A percentile compares a stretch with the other conserved stretches of the same genome.
Evolutionary conservation across 1,140 invertebrate species (phyloP).

Genomic region (Anastatus disparis): DNA sequence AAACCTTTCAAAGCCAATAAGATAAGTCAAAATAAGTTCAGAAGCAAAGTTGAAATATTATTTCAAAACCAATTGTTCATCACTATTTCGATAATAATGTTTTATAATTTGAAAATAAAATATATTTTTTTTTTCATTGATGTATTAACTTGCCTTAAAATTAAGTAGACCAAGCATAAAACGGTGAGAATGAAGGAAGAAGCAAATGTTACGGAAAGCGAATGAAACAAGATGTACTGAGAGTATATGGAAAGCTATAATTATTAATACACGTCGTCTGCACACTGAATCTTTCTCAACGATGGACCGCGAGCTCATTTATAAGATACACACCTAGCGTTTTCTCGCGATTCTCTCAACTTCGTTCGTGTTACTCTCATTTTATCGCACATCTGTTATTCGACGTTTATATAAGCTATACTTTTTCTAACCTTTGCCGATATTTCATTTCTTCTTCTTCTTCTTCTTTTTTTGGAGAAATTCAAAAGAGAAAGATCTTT

Average conservation of each 20-base stretch:
- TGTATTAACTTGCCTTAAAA: too few species aligned
- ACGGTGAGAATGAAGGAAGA: too few species aligned
- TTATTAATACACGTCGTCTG: slow-evolving; percentile 67
- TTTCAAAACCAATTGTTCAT: too few species aligned
- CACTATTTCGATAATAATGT: too few species aligned
- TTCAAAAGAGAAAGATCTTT: too few species aligned
- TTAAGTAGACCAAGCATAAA: too few species aligned
- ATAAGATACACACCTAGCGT: slow-evolving; percentile 54
- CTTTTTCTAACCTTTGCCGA: neutral
- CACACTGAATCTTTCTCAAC: slow-evolving; percentile 46
- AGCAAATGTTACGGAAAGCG: neutral
- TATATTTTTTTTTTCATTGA: too few species aligned
- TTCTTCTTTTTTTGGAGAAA: slow-evolving; percentile 32
- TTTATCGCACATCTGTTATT: neutral
- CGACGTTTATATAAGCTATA: slow-evolving; percentile 4
- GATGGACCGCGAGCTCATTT: slow-evolving; percentile 59
- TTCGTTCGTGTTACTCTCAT: slow-evolving; percentile 9
- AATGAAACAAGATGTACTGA: neutral
- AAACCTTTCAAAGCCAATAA: too few species aligned
- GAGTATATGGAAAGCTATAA: slow-evolving; percentile 62
- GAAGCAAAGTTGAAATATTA: too few species aligned
- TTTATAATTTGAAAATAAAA: too few species aligned
- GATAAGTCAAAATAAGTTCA: too few species aligned
- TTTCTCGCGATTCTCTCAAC: too few species aligned
- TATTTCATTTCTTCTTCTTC: slow-evolving; percentile 18